Evolutionary conservation across 2,888 invertebrate species (phyloP), one percentile per base, ranked within the genome.

Genomic region (Idaea biselata): DNA sequence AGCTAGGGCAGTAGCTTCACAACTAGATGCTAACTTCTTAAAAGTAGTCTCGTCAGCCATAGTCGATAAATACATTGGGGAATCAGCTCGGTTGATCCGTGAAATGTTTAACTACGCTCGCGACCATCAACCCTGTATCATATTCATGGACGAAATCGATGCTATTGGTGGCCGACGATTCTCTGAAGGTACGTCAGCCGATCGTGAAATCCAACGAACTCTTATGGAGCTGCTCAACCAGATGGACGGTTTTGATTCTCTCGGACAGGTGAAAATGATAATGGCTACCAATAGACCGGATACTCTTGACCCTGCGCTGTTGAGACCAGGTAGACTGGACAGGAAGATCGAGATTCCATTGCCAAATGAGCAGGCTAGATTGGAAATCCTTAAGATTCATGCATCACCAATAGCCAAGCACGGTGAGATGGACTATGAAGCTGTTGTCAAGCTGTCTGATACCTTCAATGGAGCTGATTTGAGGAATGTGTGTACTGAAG

Each of bases 121-220:
- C 60, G 99, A 99, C 87, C 99, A 99, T 91, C 99, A 99, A 82
- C 99, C 99, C 1, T 99, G 99, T 89, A 99, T 99, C 79, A 99
- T 99, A 79, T 99, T 99, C 91, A 99, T 99, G 99, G 99, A 99
- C 90, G 99, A 99, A 93, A 99, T 99, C 78, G 99, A 99, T 93
- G 99, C 99, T 62, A 99, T 99, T 74, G 99, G 98, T 87, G 99
- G 99, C 0, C 94, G 99, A 60, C 95, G 99, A 79, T 99, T 99
- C 93, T 99, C 99, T 0, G 99, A 99, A 85, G 99, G 99, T 67
- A 99, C 99, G 1, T 99, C 99, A 58, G 99, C 99, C 1, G 99
- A 99, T 94, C 95, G 99, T 79, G 99, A 99, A 93, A 99, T 99
- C 81, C 99, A 99, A 86, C 95, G 99, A 71, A 99, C 99, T 0